Evolutionary conservation across 2,888 invertebrate species (phyloP), one percentile per base, ranked within the genome.

Genomic region (Drosophila testacea): DNA sequence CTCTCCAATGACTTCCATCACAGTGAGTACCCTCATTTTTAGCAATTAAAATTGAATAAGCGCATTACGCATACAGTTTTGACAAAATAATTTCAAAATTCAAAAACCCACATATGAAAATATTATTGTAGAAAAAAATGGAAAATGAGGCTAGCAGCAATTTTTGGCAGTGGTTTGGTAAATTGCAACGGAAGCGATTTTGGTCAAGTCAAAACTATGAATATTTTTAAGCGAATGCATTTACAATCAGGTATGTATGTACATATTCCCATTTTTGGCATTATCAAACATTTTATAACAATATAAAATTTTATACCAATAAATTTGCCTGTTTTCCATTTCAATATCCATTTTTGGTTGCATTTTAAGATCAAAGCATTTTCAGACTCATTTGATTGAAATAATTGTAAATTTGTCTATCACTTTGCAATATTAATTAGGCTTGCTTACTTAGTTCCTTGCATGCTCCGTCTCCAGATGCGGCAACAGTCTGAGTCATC

Each of bases 361-460:
- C 11, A 39, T 5, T 47, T 47, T 16, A 10, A 36, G 44, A 47
- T 62, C 55, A 62, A 62, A 62, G 55, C 39, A 27, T 4, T 27
- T 48, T 41, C 6, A 39, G 54, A 16, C 30, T 9, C 39, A 39
- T 56, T 56, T 57, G 10, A 57, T 28, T 46, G 36, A 39, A 39
- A 55, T 54, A 60, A 51, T 27, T 34, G 54, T 44, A 10, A 41
- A 22, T 30, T 9, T 69, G 36, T 34, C 42, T 41, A 27, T 3
- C 9, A 44, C 61, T 56, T 22, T 10, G 6, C 13, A 36, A 42
- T 30, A 63, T 64, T 65, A 47, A 70, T 70, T 52, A n/a, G 11
- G 6, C 32, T 9, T 32, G 54, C 89, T 89, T 78, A 90, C 90
- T 90, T 73, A 90, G 78, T 72, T 90, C 90, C 69, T 90, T 90